phyloP scores from a whole-genome alignment of 2,797 vertebrate genomes.

The Darevskia mixta region DNA sequence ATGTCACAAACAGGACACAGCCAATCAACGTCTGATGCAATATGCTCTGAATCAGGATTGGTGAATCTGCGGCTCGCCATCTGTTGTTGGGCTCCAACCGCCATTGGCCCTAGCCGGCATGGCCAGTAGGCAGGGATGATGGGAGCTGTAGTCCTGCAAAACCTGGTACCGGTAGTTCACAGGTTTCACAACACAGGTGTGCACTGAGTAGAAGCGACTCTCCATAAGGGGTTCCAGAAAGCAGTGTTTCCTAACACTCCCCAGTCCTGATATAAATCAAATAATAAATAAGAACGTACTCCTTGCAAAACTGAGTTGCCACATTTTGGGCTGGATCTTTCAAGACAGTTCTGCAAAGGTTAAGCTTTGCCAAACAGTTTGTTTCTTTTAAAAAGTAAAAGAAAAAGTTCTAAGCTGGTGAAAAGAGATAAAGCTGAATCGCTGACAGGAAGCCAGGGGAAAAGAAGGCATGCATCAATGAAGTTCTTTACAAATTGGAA shows the following conservation, averaged over 20 bases:
- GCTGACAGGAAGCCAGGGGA: conserved; percentile 9
- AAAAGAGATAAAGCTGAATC: background rate
- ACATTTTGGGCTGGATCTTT: background rate
- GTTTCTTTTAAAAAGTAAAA: background rate
- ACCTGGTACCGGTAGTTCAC: too few species aligned
- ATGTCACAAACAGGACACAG: too few species aligned
- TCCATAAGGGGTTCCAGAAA: background rate
- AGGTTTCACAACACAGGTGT: background rate
- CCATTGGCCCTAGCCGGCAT: too few species aligned
- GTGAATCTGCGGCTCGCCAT: too few species aligned
- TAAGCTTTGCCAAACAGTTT: background rate
- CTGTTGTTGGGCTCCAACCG: too few species aligned
- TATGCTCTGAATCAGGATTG: too few species aligned
- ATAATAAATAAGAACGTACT: background rate
- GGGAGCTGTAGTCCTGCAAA: too few species aligned
- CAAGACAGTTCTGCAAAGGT: background rate
- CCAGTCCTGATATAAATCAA: background rate
- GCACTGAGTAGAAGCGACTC: background rate
- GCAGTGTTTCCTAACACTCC: background rate
- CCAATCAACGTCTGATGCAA: too few species aligned
- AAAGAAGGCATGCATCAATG: background rate
- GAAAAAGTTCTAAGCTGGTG: background rate
- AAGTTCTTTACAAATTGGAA: background rate
- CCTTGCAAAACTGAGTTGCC: background rate
- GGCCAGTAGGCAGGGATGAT: too few species aligned